Percentiles rank a stretch among this genome's conserved stretches.
These are phyloP conservation scores for Callitettix versicolor DNA, from an alignment of 1,140 invertebrate species.

Conservation along the genomic window DNA sequence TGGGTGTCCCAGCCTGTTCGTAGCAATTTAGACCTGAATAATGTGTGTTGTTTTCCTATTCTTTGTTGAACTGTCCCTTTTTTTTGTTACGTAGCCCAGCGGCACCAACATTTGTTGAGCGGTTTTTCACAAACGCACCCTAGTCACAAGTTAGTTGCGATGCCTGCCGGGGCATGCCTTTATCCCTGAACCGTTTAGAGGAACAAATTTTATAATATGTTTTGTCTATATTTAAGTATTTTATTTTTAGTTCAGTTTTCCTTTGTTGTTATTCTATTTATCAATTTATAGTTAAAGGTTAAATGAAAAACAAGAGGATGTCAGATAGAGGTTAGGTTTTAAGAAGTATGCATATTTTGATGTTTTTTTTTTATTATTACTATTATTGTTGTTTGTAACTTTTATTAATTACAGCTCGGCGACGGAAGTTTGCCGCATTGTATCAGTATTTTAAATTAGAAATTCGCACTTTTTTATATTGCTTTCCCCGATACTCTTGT, in stretches of 20 bases:
- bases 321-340: conserved; percentile 8
- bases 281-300: conserved; percentile 15
- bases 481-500: too few relatives aligned
- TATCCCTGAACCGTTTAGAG: conserved; percentile 6
- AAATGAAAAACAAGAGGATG: conserved; percentile 8
- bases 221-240: conserved; percentile 22
- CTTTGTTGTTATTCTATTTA: conserved; percentile 25
- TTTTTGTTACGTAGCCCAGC: conserved; percentile 15
- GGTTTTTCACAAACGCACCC: conserved; percentile 20
- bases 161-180: conserved; percentile 19
- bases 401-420: conserved; percentile 10
- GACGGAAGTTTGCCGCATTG: too few relatives aligned
- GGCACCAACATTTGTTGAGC: conserved; percentile 26
- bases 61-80: conserved; percentile 14
- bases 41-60: conserved; percentile 8
- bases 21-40: too few relatives aligned
- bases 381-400: conserved; percentile 13
- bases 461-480: too few relatives aligned
- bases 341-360: neutral
- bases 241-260: conserved; percentile 23
- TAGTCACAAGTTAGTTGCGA: conserved; percentile 25
- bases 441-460: too few relatives aligned
- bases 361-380: conserved; percentile 6
- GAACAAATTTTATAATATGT: conserved; percentile 24
- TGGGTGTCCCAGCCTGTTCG: neutral